Conservation (phyloP, 2,797 vertebrate species). For the Tragopan temminckii region DNA sequence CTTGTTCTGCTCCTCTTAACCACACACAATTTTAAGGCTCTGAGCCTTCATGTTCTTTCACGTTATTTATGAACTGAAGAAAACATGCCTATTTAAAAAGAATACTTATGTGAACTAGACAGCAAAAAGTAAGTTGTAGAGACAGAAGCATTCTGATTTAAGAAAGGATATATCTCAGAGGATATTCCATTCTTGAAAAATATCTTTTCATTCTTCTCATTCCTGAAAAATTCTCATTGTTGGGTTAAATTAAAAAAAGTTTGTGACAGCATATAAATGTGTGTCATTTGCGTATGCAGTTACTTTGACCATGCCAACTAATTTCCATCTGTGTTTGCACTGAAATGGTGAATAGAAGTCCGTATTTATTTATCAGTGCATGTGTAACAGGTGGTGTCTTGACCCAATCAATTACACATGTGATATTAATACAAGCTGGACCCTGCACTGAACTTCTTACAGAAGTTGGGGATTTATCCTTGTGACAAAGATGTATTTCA, state of each 20-base stretch:
- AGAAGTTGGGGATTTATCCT: background rate
- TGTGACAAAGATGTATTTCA: background rate
- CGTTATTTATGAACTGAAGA: slow-evolving; percentile 55
- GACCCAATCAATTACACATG: background rate
- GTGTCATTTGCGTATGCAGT: background rate
- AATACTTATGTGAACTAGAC: slow-evolving; percentile 9
- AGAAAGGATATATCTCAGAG: background rate
- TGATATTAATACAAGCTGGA: background rate
- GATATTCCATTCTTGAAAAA: background rate
- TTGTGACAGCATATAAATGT: fast-evolving
- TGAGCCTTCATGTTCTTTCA: slow-evolving; percentile 40
- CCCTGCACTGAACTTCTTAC: background rate
- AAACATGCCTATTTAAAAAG: slow-evolving; percentile 42
- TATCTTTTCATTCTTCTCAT: background rate
- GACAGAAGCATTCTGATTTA: background rate
- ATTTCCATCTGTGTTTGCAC: background rate
- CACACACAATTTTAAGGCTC: slow-evolving; percentile 25
- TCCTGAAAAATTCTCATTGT: background rate
- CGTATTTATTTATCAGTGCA: background rate
- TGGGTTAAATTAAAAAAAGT: background rate
- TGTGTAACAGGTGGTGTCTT: background rate
- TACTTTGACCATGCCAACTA: background rate
- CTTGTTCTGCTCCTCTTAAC: slow-evolving; percentile 17
- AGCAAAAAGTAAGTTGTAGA: background rate
- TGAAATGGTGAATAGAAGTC: background rate